phyloP scores from a whole-genome alignment of 1,140 invertebrate genomes.

The Melipona quadrifasciata region DNA sequence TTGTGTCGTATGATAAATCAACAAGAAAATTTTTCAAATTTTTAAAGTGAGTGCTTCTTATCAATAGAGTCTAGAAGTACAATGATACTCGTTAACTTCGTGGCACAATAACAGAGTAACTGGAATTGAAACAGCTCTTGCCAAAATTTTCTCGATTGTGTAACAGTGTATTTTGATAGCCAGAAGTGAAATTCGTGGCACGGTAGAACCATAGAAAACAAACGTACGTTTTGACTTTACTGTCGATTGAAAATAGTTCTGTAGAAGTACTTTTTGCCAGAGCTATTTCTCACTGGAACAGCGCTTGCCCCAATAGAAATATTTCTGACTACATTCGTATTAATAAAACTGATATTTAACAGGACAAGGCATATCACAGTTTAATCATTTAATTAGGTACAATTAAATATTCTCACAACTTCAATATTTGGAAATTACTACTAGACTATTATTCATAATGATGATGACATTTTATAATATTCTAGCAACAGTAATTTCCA shows the following conservation, averaged over 20 bases:
- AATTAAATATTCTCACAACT: background rate
- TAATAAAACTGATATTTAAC: background rate
- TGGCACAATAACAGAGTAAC: too few relatives aligned
- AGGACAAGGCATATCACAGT: too few relatives aligned
- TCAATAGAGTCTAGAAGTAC: background rate
- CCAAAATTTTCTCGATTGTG: background rate
- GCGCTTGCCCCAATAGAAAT: background rate
- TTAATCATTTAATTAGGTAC: too few relatives aligned
- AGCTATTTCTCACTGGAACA: background rate
- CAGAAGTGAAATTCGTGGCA: background rate
- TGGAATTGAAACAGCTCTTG: too few relatives aligned
- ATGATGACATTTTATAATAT: too few relatives aligned
- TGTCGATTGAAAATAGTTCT: background rate
- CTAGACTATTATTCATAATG: too few relatives aligned
- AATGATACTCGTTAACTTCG: too few relatives aligned
- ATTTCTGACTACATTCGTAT: background rate
- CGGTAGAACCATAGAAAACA: background rate
- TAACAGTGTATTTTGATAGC: background rate
- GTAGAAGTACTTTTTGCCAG: background rate
- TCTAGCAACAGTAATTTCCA: too few relatives aligned
- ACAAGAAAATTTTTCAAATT: background rate
- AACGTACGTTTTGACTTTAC: too few relatives aligned
- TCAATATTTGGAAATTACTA: too few relatives aligned
- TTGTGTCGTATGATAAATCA: background rate
- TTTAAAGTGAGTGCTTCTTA: background rate